Base-by-base conservation (phyloP, 1,140 invertebrate genomes). In the Aphaenogaster rudis region DNA sequence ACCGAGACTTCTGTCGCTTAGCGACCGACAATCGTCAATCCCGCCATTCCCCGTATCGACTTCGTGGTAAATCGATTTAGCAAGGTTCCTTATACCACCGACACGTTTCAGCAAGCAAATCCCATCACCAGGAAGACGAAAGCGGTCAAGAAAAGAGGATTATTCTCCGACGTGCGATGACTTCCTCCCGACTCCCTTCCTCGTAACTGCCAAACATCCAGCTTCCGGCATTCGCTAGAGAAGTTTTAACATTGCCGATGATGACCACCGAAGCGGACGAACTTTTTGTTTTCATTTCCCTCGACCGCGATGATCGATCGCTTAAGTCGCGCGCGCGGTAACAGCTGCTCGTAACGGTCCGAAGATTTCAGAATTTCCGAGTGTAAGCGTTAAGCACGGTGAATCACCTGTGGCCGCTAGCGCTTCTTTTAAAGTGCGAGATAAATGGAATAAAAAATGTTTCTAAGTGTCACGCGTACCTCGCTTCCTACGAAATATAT, bases 131-230 rank as follows among this genome's bases (percentile, higher is more conserved):
- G 74, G 57, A 79, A 85, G 86, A 89, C 77, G 67, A 87, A 50
- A 66, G 45, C 85, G 88, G 88, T 90, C 89, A 90, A 90, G 88
- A 17, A 90, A 90, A 90, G 79, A 77, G 85, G 88, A 90, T 90
- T 90, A 90, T 86, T 90, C 71, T 57, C 45, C 63, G 59, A 90
- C 88, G 88, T 90, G 77, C 84, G 72, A 89, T 69, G 88, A 90
- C 84, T 90, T 81, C 48, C 45, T 39, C 5, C 36, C 52, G 66
- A 71, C 11, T 48, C 6, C 28, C 11, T 36, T n/a, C 17, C 21
- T 33, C 9, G n/a, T 72, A 45, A 81, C 66, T 33, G 36, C 64
- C 66, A 57, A 81, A 81, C 66, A 81, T 81, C 8, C 50, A 67
- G 39, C 54, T 81, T 81, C 66, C 66, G 66, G 21, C 36, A 72